Conservation (phyloP, 2,888 invertebrate genomes). For the Limnephilus marmoratus region DNA sequence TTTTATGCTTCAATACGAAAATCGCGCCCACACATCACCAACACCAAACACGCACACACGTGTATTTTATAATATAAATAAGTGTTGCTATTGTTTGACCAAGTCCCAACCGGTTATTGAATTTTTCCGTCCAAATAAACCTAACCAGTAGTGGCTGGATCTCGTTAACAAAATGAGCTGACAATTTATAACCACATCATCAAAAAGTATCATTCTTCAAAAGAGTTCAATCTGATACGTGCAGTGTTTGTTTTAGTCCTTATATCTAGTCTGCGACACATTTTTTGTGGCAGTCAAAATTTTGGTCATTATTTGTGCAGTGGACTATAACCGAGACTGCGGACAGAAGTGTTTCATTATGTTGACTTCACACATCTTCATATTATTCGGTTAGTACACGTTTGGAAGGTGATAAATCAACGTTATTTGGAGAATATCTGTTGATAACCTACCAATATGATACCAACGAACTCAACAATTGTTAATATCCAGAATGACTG, state of each 20-base stretch:
- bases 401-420: neutral
- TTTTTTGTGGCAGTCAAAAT: neutral
- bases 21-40: constrained; percentile 18
- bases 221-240: neutral
- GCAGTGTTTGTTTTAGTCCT: neutral
- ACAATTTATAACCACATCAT: neutral
- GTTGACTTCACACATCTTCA: constrained; percentile 8
- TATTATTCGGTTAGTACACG: neutral
- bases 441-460: neutral
- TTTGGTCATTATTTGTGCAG: neutral
- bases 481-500: neutral
- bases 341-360: constrained; percentile 23
- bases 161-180: neutral
- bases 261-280: neutral
- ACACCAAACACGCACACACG: neutral
- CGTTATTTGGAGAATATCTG: no score
- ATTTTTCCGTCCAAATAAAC: neutral
- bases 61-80: neutral
- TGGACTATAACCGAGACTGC: neutral
- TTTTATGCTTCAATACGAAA: constrained; percentile 8
- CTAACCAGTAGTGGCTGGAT: neutral
- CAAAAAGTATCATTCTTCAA: neutral
- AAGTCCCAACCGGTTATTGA: constrained; percentile 14
- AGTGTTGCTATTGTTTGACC: constrained; percentile 33
- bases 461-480: neutral